These are phyloP conservation scores for Argynnis bischoffii DNA, from an alignment of 2,888 invertebrate genomes.

Conservation along the genomic window DNA sequence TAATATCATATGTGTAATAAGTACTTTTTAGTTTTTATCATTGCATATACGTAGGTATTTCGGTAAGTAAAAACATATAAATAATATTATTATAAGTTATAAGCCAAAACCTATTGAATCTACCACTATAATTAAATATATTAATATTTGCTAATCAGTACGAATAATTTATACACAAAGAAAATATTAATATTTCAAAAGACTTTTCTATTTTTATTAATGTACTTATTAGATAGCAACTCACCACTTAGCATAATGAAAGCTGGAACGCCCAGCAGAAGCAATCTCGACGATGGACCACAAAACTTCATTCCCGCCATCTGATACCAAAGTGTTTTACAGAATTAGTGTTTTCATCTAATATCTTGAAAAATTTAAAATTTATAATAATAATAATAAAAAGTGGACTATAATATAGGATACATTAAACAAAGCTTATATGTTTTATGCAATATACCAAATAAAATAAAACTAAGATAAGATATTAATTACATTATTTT, in stretches of 20 bases:
- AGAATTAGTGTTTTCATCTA: conserved; percentile 26
- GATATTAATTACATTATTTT: background rate
- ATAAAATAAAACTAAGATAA: no score
- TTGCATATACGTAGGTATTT: no score
- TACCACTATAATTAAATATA: background rate
- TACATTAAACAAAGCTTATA: no score
- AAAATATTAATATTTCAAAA: conserved; percentile 9
- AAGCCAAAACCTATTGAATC: background rate
- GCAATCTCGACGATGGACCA: conserved; percentile 47
- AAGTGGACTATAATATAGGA: conserved; percentile 1
- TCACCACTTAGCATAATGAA: conserved; percentile 74
- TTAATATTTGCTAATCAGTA: background rate
- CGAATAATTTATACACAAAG: background rate
- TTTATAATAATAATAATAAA: conserved; percentile 10
- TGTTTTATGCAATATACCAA: no score
- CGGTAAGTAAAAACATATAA: no score
- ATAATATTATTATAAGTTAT: no score
- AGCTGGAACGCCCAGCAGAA: conserved; percentile 52
- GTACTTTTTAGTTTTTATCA: no score
- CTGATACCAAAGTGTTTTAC: conserved; percentile 31
- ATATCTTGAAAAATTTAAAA: background rate
- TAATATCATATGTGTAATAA: no score
- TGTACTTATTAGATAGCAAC: conserved; percentile 42
- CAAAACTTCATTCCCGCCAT: conserved; percentile 49
- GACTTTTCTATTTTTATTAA: conserved; percentile 8